Percentiles rank a stretch among this genome's conserved stretches.
These are phyloP conservation scores for Pachyramphus minor DNA, from an alignment of 2,113 vertebrate species.

Conservation along the genomic window DNA sequence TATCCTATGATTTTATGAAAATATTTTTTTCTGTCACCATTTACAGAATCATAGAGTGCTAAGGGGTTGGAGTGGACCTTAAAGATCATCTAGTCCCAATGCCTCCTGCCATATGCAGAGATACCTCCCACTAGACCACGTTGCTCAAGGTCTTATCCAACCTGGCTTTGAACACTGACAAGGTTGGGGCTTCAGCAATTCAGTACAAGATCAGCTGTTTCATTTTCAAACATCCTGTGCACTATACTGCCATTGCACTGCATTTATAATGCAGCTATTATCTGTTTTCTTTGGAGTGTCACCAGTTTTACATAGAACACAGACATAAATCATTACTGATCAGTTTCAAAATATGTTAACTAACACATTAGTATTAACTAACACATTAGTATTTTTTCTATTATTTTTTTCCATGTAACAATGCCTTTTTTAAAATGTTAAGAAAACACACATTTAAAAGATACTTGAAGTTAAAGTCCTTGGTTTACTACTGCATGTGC, in stretches of 20 bases:
- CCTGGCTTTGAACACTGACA: neutral
- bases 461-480: neutral
- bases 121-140: neutral
- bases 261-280: neutral
- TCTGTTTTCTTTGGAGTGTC: neutral
- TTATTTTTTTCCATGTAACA: neutral
- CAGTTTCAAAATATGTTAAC: neutral
- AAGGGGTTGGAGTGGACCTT: neutral
- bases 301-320: neutral
- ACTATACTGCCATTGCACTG: neutral
- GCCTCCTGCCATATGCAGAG: neutral
- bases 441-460: neutral
- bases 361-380: neutral
- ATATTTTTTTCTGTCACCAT: neutral
- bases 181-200: neutral
- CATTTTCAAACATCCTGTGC: rapidly evolving
- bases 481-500: neutral
- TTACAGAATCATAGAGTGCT: neutral
- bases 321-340: neutral
- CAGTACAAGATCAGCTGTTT: neutral
- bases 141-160: neutral
- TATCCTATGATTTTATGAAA: neutral
- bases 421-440: neutral
- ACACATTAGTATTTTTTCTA: neutral
- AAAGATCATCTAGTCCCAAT: neutral